Evolutionary conservation across 2,113 vertebrate genomes (phyloP), one percentile per base, ranked within the genome.

Genomic region (Phyllostomus discolor): DNA sequence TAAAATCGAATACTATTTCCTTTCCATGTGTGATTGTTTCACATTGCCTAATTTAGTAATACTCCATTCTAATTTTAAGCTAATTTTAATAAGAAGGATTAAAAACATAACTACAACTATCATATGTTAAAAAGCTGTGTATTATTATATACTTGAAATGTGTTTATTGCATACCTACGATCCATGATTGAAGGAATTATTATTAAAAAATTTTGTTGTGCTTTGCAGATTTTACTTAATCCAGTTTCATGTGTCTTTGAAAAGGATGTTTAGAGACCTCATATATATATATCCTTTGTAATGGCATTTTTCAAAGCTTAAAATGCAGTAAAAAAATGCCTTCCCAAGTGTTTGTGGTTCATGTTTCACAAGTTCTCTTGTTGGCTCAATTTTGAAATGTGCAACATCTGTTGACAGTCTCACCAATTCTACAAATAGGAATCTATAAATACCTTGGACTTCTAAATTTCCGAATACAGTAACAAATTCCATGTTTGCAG

Each of bases 361-460:
- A 10, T 92, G 90, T 98, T 98, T 98, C 98, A 97, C 97, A 98
- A 98, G 96, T 97, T 95, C 93, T 69, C 20, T 8, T 98, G 95
- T 97, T 98, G 98, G 97, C 96, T 97, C 96, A 98, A 91, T 97
- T 95, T 90, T 97, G 97, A 98, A 97, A 95, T 88, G 89, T 93
- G 76, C 16, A 0, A 97, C 95, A 96, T 98, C 98, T 99, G 98
- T 95, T 98, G 95, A 97, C 96, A 98, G 97, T 96, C 93, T 97
- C 92, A 46, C 86, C 94, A 96, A 98, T 97, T 93, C 97, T 96
- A 88, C 87, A 98, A 95, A 98, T 91, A 97, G 76, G 94, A 95
- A 82, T 94, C 64, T 96, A 92, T 92, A 98, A 98, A 98, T 96
- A 96, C 62, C 64, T 92, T 92, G 20, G 48, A 57, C 88, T 94